These are phyloP conservation scores for Pseudococcus viburni DNA, from an alignment of 2,888 invertebrate species.

Conservation along the genomic window DNA sequence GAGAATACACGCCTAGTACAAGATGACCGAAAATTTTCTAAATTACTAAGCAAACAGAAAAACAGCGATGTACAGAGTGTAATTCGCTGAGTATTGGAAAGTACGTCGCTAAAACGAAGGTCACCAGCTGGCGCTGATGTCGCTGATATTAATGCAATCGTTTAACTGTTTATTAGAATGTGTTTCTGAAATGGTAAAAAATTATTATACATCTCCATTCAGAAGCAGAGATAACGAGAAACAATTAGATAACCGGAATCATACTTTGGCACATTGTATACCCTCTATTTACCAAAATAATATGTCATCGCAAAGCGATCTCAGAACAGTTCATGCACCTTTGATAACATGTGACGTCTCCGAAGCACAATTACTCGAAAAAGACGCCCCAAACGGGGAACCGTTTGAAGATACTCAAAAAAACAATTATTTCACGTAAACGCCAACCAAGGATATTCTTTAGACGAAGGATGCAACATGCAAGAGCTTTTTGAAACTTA, in stretches of 20 bases:
- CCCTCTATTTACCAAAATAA: conserved; percentile 1
- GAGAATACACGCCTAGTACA: background rate
- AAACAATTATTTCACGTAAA: conserved; percentile 32
- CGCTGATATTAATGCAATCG: conserved; percentile 64
- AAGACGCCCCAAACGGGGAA: conserved; percentile 42
- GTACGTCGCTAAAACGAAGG: conserved; percentile 7
- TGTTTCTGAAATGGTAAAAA: conserved; percentile 64
- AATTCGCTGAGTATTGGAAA: background rate
- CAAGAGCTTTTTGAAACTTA: conserved; percentile 43
- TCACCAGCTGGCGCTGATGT: conserved; percentile 60
- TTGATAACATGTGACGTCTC: conserved; percentile 40
- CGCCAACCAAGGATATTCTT: background rate
- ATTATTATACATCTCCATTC: conserved; percentile 55
- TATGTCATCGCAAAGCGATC: conserved; percentile 44
- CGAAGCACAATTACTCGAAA: background rate
- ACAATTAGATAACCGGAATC: background rate
- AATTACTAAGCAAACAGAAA: conserved; percentile 22
- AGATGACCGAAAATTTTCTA: background rate
- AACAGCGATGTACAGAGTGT: background rate
- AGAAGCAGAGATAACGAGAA: conserved; percentile 58
- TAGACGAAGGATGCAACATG: conserved; percentile 58
- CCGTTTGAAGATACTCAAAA: conserved; percentile 20
- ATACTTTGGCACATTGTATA: background rate
- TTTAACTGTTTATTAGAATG: conserved; percentile 62
- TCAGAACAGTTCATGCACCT: conserved; percentile 37